A percentile compares a stretch with the other conserved stretches of the same genome.
Conservation (phyloP, 2,888 invertebrate genomes). For the Fragum sueziense region DNA sequence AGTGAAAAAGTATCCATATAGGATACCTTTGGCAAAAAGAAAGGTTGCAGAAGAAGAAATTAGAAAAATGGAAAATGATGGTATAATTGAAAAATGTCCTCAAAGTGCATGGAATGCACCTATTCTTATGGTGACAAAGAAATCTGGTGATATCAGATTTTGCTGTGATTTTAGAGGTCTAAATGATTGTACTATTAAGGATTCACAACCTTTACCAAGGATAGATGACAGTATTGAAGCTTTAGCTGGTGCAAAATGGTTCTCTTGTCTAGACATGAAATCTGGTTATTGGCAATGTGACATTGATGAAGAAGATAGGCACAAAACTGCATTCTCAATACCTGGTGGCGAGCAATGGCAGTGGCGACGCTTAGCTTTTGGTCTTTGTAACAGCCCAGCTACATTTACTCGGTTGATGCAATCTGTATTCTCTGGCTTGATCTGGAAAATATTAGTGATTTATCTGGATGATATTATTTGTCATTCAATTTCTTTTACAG, state of each 20-base stretch:
- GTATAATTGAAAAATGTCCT: slow-evolving; percentile 33
- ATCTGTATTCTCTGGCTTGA: slow-evolving; percentile 44
- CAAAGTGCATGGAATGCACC: slow-evolving; percentile 53
- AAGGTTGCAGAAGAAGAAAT: slow-evolving; percentile 45
- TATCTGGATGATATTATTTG: slow-evolving; percentile 53
- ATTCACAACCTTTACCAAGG: slow-evolving; percentile 59
- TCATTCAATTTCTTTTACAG: slow-evolving; percentile 30
- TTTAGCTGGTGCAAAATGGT: slow-evolving; percentile 41
- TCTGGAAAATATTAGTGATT: slow-evolving; percentile 30
- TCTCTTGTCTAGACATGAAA: slow-evolving; percentile 50
- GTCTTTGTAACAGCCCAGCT: slow-evolving; percentile 37
- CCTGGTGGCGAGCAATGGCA: slow-evolving; percentile 47
- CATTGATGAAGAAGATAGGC: slow-evolving; percentile 37
- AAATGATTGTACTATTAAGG: slow-evolving; percentile 56
- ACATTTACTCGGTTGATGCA: slow-evolving; percentile 55
- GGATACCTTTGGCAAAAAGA: slow-evolving; percentile 45
- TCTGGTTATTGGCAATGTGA: slow-evolving; percentile 57
- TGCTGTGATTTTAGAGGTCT: slow-evolving; percentile 52
- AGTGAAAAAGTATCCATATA: slow-evolving; percentile 41
- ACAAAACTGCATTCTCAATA: slow-evolving; percentile 48
- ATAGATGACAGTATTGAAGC: slow-evolving; percentile 58
- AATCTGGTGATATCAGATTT: slow-evolving; percentile 47
- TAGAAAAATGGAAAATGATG: slow-evolving; percentile 35
- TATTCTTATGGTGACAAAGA: slow-evolving; percentile 54
- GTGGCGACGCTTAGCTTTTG: slow-evolving; percentile 52